Percentiles rank a stretch among this genome's conserved stretches.
phyloP scores from a whole-genome alignment of 2,888 invertebrate species.

The Tuta absoluta region DNA sequence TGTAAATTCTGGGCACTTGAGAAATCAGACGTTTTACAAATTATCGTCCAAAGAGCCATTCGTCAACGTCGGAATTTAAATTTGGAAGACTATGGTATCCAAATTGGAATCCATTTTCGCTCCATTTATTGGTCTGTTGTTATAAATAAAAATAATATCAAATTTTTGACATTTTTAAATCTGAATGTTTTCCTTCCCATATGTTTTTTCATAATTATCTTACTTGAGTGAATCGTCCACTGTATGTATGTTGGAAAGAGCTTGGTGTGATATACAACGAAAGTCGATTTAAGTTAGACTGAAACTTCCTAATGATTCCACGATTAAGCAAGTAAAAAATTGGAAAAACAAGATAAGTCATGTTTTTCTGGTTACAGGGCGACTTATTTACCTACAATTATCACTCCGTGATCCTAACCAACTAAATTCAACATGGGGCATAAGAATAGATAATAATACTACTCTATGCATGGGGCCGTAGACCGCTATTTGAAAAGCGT shows the following conservation, averaged over 20 bases:
- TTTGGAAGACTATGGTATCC: background rate
- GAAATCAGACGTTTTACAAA: constrained; percentile 28
- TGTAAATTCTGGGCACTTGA: constrained; percentile 20
- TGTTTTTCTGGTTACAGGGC: background rate
- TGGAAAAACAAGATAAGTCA: background rate
- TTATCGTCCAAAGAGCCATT: constrained; percentile 38
- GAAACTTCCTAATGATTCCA: constrained; percentile 60
- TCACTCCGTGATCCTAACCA: too few species aligned
- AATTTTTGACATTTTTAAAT: too few species aligned
- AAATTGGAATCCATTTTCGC: too few species aligned
- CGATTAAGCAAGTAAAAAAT: constrained; percentile 50
- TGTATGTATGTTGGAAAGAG: constrained; percentile 29
- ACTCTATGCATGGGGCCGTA: too few species aligned
- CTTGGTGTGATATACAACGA: constrained; percentile 50
- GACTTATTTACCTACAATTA: too few species aligned
- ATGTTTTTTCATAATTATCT: background rate
- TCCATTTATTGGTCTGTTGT: too few species aligned
- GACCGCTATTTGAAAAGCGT: too few species aligned
- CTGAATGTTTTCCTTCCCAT: background rate
- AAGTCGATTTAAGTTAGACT: constrained; percentile 61
- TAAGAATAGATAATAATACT: too few species aligned
- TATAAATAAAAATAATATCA: background rate
- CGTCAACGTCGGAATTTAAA: constrained; percentile 41
- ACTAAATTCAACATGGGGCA: too few species aligned
- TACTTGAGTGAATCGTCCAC: background rate